Evolutionary conservation across 2,797 vertebrate species (phyloP).

Genomic region (Lepus townsendii): DNA sequence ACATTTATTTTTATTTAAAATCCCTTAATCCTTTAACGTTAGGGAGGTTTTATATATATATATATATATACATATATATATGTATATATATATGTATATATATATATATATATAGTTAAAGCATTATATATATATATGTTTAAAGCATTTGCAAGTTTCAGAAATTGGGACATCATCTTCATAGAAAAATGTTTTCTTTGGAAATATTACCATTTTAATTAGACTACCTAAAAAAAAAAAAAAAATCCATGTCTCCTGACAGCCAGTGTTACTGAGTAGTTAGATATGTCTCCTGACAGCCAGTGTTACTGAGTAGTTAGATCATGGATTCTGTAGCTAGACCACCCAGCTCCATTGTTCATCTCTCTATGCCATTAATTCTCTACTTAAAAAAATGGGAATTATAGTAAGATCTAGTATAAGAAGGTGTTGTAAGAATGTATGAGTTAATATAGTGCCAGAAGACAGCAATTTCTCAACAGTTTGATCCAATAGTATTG

Average conservation of each 20-base stretch:
- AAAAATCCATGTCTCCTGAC: not conserved
- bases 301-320: not conserved
- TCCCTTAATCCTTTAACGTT: constrained; percentile 17
- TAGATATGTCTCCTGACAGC: not conserved
- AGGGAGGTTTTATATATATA: not conserved
- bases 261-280: not conserved
- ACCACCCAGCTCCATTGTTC: not conserved
- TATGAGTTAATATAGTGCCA: not conserved
- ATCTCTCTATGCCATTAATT: not conserved
- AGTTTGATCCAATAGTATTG: not conserved
- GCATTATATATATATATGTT: constrained; percentile 6
- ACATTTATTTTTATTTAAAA: constrained; percentile 72
- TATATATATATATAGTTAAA: not conserved
- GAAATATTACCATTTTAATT: constrained; percentile 41
- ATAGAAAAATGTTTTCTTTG: not conserved
- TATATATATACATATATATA: constrained; percentile 26
- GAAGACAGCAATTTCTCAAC: not conserved
- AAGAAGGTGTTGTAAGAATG: not conserved
- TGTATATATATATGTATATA: not conserved
- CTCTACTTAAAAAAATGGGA: not conserved
- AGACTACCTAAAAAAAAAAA: not conserved
- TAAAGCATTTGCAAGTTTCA: not conserved
- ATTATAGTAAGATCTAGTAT: not conserved
- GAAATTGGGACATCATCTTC: not conserved
- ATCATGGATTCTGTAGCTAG: not conserved